Evolutionary conservation across 2,113 vertebrate genomes (phyloP), one percentile per base, ranked within the genome.

Genomic region (Cebus imitator): DNA sequence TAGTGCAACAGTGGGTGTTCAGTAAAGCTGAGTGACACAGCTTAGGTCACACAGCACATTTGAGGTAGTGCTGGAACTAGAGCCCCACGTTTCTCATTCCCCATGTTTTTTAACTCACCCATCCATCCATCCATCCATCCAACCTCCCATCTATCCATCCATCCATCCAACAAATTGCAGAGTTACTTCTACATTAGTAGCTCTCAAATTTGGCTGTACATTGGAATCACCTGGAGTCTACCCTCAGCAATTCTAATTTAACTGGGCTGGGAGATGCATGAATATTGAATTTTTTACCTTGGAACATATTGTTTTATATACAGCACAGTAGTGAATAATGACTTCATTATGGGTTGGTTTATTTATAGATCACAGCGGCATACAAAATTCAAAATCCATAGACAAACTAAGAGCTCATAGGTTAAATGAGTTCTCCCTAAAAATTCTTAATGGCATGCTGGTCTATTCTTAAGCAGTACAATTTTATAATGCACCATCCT

Each of bases 381-480:
- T 14, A 80, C 43, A 85, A 87, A 88, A 91, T 78, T 93, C 45
- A 91, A 94, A 92, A 88, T 83, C 48, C 3, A 9, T 70, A 92
- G 85, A 72, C 14, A 68, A 72, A 72, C 14, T 58, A 72, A 91
- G 50, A 86, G 40, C 72, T 21, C 17, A 76, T 75, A 94, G 10
- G 17, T 89, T 94, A 95, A 95, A 87, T 88, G 43, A 76, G 50
- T 88, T 93, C 64, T 58, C 61, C 3, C 78, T 93, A 21, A 91
- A 73, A 91, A 89, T 96, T 82, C 50, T 82, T 95, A 80, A 52
- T 45, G 61, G 5, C 76, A 20, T 40, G 7, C 50, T 73, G 8
- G 16, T 87, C 25, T 82, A 43, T 81, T 81, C 57, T 91, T 48
- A 95, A 11, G 14, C 40, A 30, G 45, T 64, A 88, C 75, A 91